Base-by-base conservation (phyloP, 2,797 vertebrate species). In the Silurus lanzhouensis region DNA sequence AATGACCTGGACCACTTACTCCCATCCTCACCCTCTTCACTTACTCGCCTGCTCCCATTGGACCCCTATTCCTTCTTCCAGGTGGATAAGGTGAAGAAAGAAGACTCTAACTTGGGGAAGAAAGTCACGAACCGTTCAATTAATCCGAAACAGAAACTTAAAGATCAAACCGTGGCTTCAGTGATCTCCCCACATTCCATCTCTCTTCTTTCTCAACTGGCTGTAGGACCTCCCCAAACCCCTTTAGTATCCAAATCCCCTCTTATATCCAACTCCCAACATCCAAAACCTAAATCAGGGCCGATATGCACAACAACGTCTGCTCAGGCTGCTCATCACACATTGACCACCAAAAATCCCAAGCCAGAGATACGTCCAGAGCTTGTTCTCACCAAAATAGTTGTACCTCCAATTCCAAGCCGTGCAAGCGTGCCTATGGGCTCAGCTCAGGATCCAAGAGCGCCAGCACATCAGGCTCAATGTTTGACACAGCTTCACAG, bases 1-100 rank as follows among this genome's bases (percentile, higher is more conserved):
- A 99, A 98, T 83, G 97, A 98, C 89, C 94, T 99, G 88, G 97
- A 98, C 90, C 96, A 97, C 90, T 96, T 97, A 94, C 95, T 96
- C 82, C 96, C 97, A 87, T 97, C 97, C 86, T 97, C 97, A 57
- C 97, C 97, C 25, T 91, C 97, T 74, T 95, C 96, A 85, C 94
- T 98, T 91, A 88, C 82, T 64, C 84, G 75, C 60, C 74, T 95
- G 88, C 96, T 97, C 91, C 97, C 97, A 88, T 94, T 98, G 92
- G 98, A 99, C 93, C 97, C 98, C 48, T 99, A 99, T 92, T 96
- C 96, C 94, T 97, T 98, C 94, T 96, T 96, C 0, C 98, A 97
- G 91, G 94, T 94, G 2, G 95, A 95, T 87, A 94, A 93, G 2
- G 92, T 95, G 6, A 93, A 92, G 46, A 97, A 99, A 91, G 97